Evolutionary conservation across 2,113 vertebrate genomes (phyloP).

Genomic region (Bubo blakistoni): DNA sequence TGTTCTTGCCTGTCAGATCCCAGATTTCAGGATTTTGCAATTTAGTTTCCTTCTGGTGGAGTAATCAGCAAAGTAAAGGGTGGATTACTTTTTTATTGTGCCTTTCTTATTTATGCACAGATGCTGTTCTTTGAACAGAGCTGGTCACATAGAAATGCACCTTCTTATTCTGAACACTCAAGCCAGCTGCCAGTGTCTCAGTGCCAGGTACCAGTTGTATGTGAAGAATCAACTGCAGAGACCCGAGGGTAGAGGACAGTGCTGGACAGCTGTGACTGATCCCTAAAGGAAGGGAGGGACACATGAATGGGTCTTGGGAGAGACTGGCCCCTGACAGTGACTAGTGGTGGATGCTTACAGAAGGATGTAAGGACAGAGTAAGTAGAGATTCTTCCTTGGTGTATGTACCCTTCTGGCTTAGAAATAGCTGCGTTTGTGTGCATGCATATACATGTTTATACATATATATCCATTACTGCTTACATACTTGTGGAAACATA

Average conservation of each 20-base stretch:
- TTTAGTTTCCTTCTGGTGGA: background rate
- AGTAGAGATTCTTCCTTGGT: background rate
- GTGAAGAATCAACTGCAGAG: background rate
- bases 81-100: background rate
- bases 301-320: background rate
- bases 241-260: background rate
- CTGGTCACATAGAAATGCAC: background rate
- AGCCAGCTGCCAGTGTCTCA: background rate
- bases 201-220: background rate
- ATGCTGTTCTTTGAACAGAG: background rate
- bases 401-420: background rate
- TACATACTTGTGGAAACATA: background rate
- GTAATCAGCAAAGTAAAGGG: background rate
- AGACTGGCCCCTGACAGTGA: background rate
- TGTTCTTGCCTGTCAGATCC: background rate
- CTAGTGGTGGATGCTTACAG: background rate
- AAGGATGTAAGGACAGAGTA: background rate
- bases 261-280: background rate
- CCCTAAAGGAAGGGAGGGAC: background rate
- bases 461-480: background rate
- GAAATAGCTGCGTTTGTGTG: background rate
- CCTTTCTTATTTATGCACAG: background rate
- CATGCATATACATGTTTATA: background rate
- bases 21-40: background rate
- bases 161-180: background rate